A percentile compares a stretch with the other conserved stretches of the same genome.
phyloP scores from a whole-genome alignment of 2,888 invertebrate species.

The Hydraecia micacea region DNA sequence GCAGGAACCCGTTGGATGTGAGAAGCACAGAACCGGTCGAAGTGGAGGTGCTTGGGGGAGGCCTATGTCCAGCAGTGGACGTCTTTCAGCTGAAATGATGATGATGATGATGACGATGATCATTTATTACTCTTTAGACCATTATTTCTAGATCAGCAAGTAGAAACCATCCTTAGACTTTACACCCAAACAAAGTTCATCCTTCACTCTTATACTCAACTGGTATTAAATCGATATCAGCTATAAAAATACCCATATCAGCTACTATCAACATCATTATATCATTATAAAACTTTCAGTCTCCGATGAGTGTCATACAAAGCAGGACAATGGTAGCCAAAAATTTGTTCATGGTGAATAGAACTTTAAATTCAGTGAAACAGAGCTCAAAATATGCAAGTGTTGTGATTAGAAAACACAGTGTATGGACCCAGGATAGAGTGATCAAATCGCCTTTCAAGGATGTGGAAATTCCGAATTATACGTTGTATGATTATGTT shows the following conservation, averaged over 20 bases:
- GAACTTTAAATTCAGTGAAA: slow-evolving; percentile 68
- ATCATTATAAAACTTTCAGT: slow-evolving; percentile 35
- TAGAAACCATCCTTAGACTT: slow-evolving; percentile 8
- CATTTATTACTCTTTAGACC: no score
- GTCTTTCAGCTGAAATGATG: no score
- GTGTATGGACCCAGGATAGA: slow-evolving; percentile 82
- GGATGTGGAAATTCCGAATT: slow-evolving; percentile 87
- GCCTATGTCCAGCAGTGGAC: no score
- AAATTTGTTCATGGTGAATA: slow-evolving; percentile 73
- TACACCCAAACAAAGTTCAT: slow-evolving; percentile 10
- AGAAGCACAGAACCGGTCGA: no score
- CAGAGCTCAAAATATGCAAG: slow-evolving; percentile 70
- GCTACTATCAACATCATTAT: slow-evolving; percentile 2
- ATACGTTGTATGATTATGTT: slow-evolving; percentile 91
- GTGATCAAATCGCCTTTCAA: slow-evolving; percentile 88
- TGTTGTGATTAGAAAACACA: slow-evolving; percentile 72
- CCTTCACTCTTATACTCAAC: background rate
- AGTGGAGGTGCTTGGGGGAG: no score
- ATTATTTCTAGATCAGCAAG: slow-evolving; percentile 1
- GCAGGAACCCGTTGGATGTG: no score
- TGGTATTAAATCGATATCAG: slow-evolving; percentile 18
- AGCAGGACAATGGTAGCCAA: slow-evolving; percentile 72
- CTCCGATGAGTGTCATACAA: slow-evolving; percentile 19
- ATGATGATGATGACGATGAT: no score
- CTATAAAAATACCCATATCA: slow-evolving; percentile 39